These are phyloP conservation scores for Archocentrus centrarchus DNA, from an alignment of 2,113 vertebrate species.

Conservation along the genomic window DNA sequence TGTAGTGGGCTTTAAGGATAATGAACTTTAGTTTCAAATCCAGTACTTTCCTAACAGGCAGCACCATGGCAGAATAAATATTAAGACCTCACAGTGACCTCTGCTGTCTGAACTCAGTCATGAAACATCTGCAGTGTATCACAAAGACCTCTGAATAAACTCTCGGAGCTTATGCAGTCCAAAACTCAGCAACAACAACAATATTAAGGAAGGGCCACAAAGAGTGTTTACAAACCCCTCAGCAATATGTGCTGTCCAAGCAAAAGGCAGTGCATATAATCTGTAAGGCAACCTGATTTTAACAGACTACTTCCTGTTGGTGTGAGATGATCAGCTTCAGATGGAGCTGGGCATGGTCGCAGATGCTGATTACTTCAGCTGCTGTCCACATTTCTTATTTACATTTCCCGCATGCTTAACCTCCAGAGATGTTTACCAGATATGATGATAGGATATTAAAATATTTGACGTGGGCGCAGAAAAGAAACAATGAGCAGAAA, in stretches of 20 bases:
- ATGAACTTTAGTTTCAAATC: background rate
- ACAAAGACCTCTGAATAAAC: background rate
- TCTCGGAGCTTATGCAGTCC: background rate
- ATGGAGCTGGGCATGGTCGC: accelerated
- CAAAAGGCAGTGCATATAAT: background rate
- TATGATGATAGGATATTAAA: background rate
- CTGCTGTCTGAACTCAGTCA: conserved; percentile 37
- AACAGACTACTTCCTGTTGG: background rate
- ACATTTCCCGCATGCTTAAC: background rate
- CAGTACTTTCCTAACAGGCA: background rate
- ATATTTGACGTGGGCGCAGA: background rate
- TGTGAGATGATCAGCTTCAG: background rate
- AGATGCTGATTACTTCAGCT: background rate
- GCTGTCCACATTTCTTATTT: background rate
- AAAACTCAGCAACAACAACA: background rate
- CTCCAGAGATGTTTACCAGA: background rate
- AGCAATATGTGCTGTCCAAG: background rate
- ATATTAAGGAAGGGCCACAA: background rate
- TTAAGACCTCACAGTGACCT: conserved; percentile 21
- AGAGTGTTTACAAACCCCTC: background rate
- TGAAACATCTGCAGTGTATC: conserved; percentile 1
- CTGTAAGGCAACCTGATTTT: background rate
- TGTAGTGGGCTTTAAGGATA: background rate
- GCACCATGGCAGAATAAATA: background rate
- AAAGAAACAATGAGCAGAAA: background rate